Base-by-base conservation (phyloP, 2,888 invertebrate species). In the Plutella xylostella region DNA sequence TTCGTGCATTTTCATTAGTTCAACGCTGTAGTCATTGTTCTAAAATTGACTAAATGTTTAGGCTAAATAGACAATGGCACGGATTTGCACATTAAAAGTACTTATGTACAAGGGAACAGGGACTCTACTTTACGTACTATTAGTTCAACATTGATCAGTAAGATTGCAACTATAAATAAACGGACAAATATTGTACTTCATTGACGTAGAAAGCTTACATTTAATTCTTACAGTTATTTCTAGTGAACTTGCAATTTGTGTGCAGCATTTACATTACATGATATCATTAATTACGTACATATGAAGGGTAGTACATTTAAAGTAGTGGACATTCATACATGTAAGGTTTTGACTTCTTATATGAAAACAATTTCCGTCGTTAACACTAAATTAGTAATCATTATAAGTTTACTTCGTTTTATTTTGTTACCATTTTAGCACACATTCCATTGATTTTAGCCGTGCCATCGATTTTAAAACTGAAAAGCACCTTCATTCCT, bases 41-140 rank as follows among this genome's bases (percentile, higher is more conserved):
- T 65, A 67, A 73, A 71, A 72, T 76, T 76, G 73, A 80, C 80
- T 80, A 79, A 71, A n/a, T 55, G 51, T 69, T 72, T 75, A 78
- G 75, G 71, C 78, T 80, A 80, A 71, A 78, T 65, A 72, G 74
- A 82, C 77, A 79, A 83, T 83, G 83, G 83, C 83, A 83, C 83
- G 83, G 83, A 83, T 80, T 79, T 45, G 79, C 77, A 79, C 82
- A 82, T 74, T 68, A 58, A 78, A 69, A 62, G 64, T 68, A 60
- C 65, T 60, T 83, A 82, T 83, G 58, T 82, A 83, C 83, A 83
- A 48, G 63, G 74, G 67, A 66, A 66, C 70, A 65, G 63, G 65
- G 70, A 65, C 58, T 70, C 71, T 73, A 78, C 63, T 69, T 68
- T 50, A 60, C 49, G 55, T 59, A 58, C 51, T 61, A 62, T 64